Evolutionary conservation across 2,888 invertebrate genomes (phyloP).

Genomic region (Zaprionus obscuricornis): DNA sequence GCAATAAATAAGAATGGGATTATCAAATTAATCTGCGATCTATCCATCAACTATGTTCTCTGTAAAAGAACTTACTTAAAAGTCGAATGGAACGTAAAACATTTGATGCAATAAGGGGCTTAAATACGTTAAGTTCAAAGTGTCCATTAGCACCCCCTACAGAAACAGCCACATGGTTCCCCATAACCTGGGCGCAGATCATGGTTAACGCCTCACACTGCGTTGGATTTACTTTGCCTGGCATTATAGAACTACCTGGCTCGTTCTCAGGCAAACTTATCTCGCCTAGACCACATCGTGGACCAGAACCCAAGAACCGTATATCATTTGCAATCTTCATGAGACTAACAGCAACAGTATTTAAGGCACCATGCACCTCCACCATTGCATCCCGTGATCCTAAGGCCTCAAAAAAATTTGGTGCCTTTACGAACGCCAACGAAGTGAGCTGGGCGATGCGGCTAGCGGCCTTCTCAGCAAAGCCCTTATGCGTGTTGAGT

Average conservation of each 20-base stretch:
- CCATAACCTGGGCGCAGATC: slow-evolving; percentile 98
- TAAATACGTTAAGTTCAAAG: slow-evolving; percentile 99
- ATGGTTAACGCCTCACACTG: slow-evolving; percentile 99
- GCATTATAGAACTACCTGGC: slow-evolving; percentile 99
- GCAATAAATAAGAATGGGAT: neutral
- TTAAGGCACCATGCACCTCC: slow-evolving; percentile 96
- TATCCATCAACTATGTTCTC: too few species aligned
- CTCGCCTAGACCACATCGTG: slow-evolving; percentile 97
- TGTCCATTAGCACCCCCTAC: slow-evolving; percentile 97
- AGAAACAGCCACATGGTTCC: slow-evolving; percentile 96
- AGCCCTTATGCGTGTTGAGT: slow-evolving; percentile 95
- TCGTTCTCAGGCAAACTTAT: slow-evolving; percentile 97
- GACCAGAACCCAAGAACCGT: slow-evolving; percentile 95
- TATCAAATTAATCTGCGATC: too few species aligned
- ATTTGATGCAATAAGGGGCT: slow-evolving; percentile 97
- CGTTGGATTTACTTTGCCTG: slow-evolving; percentile 99
- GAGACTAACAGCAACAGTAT: slow-evolving; percentile 93
- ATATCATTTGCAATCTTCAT: slow-evolving; percentile 99
- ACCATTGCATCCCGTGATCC: slow-evolving; percentile 97
- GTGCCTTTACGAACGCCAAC: slow-evolving; percentile 95
- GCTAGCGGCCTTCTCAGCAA: slow-evolving; percentile 94
- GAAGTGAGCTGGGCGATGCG: slow-evolving; percentile 91
- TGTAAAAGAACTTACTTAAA: slow-evolving; percentile 87
- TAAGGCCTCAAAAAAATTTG: slow-evolving; percentile 98
- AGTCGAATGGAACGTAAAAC: slow-evolving; percentile 93